Evolutionary conservation across 2,113 vertebrate genomes (phyloP), one percentile per base, ranked within the genome.

Genomic region (Engraulis encrasicolus): DNA sequence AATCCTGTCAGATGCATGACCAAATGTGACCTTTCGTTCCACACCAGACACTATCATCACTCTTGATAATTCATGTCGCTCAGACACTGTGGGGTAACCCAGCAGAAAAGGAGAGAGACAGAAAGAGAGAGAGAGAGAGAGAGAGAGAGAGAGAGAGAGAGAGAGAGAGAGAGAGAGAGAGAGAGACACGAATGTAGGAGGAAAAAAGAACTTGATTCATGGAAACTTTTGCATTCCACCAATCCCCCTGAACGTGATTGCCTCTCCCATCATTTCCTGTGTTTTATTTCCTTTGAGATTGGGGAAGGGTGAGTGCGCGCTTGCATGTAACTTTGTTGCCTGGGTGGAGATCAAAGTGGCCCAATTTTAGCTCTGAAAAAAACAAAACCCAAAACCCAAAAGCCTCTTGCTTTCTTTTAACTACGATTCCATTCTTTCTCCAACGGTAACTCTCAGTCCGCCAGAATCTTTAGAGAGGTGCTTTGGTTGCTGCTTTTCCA

Each of bases 161-260:
- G 23, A 66, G 61, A 71, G 61, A 71, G n/a, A 61, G 61, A 71
- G 23, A 71, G 61, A 71, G 61, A 34, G 61, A 31, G 23, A 31
- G 23, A 71, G 61, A 71, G 14, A 31, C 11, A 34, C 31, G 66
- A 74, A 74, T 74, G 27, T 66, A 83, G 82, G 82, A 34, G n/a
- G n/a, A n/a, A n/a, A n/a, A 86, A 78, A 74, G 17, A 80, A 83
- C 80, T 71, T 83, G 82, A 83, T 81, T 83, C 78, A 81, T 86
- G 82, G 85, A 86, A 86, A 83, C 85, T 78, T 74, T 66, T 20
- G 48, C 82, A 86, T 86, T 86, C 85, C 85, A 81, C 50, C 58
- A 81, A 82, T 74, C 66, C 66, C 66, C 85, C 83, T 23, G 79
- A 83, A 83, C n/a, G 82, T 78, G 79, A 86, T 83, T 15, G 78